Evolutionary conservation across 2,888 invertebrate genomes (phyloP).

Genomic region (Muschampia plurimacula): DNA sequence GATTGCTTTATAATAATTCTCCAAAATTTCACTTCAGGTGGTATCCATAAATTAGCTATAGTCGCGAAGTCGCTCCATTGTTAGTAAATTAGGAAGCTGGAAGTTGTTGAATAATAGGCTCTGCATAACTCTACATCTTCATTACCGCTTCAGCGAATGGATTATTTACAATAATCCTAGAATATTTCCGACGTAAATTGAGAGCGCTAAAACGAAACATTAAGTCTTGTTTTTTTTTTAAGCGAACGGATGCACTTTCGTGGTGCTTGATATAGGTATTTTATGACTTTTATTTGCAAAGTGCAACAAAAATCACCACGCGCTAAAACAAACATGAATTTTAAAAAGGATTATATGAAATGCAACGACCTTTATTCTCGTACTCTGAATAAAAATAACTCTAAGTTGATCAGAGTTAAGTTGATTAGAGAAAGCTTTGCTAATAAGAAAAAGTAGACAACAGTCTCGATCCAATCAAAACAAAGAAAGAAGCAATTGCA

Average conservation of each 20-base stretch:
- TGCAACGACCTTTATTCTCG: too few species aligned
- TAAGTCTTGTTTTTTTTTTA: constrained; percentile 61
- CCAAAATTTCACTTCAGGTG: constrained; percentile 70
- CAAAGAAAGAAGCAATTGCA: constrained; percentile 61
- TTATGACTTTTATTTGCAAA: constrained; percentile 38
- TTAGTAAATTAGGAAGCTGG: constrained; percentile 63
- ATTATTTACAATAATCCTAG: constrained; percentile 64
- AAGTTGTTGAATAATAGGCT: constrained; percentile 61
- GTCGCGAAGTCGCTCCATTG: constrained; percentile 70
- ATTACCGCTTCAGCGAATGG: constrained; percentile 64
- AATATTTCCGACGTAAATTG: constrained; percentile 67
- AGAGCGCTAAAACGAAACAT: constrained; percentile 63
- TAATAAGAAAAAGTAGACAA: constrained; percentile 54
- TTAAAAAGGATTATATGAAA: background rate
- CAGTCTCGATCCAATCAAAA: constrained; percentile 58
- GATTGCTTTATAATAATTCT: too few species aligned
- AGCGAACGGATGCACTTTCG: constrained; percentile 54
- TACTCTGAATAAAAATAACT: background rate
- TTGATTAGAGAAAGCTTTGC: constrained; percentile 41
- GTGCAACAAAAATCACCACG: constrained; percentile 6
- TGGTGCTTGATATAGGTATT: constrained; percentile 46
- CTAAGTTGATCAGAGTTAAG: background rate
- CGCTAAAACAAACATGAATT: background rate
- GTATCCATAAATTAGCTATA: constrained; percentile 75
- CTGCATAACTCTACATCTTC: constrained; percentile 53